phyloP scores from a whole-genome alignment of 92 coral and sea anemone species.

The Paragorgia papillata region DNA sequence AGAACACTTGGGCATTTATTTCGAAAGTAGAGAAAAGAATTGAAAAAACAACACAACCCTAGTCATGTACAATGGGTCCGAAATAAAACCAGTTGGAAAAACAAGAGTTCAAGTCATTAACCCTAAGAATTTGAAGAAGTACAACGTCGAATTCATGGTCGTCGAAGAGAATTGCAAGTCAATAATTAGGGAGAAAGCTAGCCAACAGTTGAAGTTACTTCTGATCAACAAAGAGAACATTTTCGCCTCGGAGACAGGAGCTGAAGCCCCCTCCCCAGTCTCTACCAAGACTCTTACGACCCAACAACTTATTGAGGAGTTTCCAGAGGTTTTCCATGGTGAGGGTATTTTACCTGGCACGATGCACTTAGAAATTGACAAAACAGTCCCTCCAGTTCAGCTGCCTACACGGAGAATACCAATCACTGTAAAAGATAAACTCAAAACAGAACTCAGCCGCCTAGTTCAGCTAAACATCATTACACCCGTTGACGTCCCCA shows the following conservation, averaged over 20 bases:
- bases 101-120: conserved; percentile 27
- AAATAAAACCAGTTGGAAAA: conserved; percentile 30
- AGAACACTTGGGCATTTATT: conserved; percentile 23
- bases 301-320: too few species aligned
- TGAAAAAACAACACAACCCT: neutral
- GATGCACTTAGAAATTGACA: conserved; percentile 30
- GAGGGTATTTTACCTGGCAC: neutral
- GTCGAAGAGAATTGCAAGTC: conserved; percentile 12
- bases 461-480: conserved; percentile 46
- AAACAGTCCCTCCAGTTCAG: conserved; percentile 31
- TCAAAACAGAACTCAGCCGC: conserved; percentile 44
- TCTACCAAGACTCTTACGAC: neutral
- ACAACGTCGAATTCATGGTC: conserved; percentile 28
- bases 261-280: neutral
- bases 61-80: conserved; percentile 23
- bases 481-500: conserved; percentile 47
- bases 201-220: conserved; percentile 50
- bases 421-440: conserved; percentile 17
- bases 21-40: conserved; percentile 5
- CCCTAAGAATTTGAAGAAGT: conserved; percentile 29
- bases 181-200: conserved; percentile 10
- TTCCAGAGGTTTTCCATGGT: conserved; percentile 11
- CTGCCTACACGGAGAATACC: conserved; percentile 30
- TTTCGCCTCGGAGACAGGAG: neutral
- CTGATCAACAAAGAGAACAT: conserved; percentile 53